A percentile compares a stretch with the other conserved stretches of the same genome.
These are phyloP conservation scores for Eulemur rufifrons DNA, from an alignment of 2,113 vertebrate genomes.

Conservation along the genomic window DNA sequence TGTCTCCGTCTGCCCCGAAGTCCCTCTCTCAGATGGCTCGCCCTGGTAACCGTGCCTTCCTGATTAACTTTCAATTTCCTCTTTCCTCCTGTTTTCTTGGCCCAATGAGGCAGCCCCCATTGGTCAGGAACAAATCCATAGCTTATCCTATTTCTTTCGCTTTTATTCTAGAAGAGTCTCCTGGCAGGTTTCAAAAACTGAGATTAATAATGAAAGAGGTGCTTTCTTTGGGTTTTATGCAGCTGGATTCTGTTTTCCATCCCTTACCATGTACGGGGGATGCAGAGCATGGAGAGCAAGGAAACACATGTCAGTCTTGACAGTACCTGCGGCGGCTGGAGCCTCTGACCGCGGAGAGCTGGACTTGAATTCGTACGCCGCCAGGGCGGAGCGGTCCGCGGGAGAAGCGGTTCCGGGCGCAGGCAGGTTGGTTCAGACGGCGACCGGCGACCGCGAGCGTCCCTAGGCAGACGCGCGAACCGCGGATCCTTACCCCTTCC, in stretches of 20 bases:
- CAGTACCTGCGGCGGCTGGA: no score
- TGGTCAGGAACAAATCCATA: not conserved
- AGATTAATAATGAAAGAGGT: not conserved
- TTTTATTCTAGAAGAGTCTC: not conserved
- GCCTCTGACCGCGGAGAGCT: no score
- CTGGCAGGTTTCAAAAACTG: not conserved
- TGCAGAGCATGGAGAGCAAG: not conserved
- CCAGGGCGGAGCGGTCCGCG: no score
- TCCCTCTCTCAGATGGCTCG: not conserved
- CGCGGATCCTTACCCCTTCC: no score
- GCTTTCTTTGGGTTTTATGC: not conserved
- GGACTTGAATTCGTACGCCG: not conserved
- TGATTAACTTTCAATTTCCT: not conserved
- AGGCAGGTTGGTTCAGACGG: not conserved
- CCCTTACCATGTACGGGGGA: not conserved
- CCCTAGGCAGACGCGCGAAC: not conserved
- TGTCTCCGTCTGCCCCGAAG: not conserved
- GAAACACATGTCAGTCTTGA: not conserved
- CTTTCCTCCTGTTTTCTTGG: not conserved
- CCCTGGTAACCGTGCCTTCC: fast-evolving
- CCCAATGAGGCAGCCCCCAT: fast-evolving
- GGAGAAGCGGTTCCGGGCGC: not conserved
- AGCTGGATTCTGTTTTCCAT: not conserved
- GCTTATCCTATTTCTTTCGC: not conserved
- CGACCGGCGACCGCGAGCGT: no score